A percentile compares a stretch with the other conserved stretches of the same genome.
These are phyloP conservation scores for Campylomormyrus numenius DNA, from an alignment of 2,113 vertebrate species.

Conservation along the genomic window DNA sequence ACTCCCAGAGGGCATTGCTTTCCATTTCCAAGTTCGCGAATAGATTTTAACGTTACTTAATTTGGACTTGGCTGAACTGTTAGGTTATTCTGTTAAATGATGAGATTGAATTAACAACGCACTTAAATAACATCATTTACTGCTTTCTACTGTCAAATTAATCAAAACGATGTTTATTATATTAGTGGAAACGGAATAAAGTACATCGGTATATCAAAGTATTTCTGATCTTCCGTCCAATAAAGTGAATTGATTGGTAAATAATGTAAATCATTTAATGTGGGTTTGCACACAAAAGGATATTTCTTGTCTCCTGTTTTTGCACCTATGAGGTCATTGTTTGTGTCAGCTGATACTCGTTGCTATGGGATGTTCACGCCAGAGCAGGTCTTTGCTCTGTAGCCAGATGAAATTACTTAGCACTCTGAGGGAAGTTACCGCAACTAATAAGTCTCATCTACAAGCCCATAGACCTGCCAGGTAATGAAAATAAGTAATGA, in stretches of 20 bases:
- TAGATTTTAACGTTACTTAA: not conserved
- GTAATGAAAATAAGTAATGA: constrained; percentile 3
- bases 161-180: not conserved
- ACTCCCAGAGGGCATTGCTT: constrained; percentile 41
- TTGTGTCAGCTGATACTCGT: constrained; percentile 47
- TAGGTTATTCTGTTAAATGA: not conserved
- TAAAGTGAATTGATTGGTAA: not conserved
- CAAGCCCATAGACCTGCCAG: not conserved
- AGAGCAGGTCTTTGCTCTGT: constrained; percentile 15
- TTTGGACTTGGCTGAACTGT: not conserved
- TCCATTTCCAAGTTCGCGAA: not conserved
- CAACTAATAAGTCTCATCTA: not conserved
- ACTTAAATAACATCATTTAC: not conserved
- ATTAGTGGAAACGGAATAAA: not conserved
- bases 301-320: not conserved
- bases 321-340: constrained; percentile 13
- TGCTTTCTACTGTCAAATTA: not conserved
- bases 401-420: constrained; percentile 39
- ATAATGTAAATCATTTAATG: not conserved
- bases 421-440: constrained; percentile 15
- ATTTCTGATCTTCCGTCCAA: not conserved
- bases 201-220: not conserved
- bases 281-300: not conserved
- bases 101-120: not conserved
- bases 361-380: constrained; percentile 49